These are phyloP conservation scores for Penaeus monodon DNA, from an alignment of 2,888 invertebrate genomes.

Conservation along the genomic window DNA sequence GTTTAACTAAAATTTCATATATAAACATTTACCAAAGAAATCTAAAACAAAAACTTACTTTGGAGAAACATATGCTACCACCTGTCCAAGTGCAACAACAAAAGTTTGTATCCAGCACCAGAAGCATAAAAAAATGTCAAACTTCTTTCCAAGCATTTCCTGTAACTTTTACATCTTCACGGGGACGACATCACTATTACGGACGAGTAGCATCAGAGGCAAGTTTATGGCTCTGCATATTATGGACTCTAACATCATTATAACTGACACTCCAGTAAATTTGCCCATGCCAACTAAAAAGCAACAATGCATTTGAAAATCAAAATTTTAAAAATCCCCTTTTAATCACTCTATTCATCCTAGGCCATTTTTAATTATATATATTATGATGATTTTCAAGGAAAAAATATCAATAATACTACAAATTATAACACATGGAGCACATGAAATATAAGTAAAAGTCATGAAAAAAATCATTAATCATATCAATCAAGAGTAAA, in stretches of 20 bases:
- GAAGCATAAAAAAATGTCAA: slow-evolving; percentile 76
- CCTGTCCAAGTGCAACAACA: slow-evolving; percentile 80
- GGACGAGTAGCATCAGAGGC: neutral
- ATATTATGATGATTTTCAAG: neutral
- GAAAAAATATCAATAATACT: neutral
- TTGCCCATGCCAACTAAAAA: slow-evolving; percentile 44
- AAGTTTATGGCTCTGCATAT: neutral
- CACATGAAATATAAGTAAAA: too few relatives aligned
- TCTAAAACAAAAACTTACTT: slow-evolving; percentile 38
- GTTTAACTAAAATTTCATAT: neutral
- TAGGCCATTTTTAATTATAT: neutral
- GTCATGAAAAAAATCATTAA: neutral
- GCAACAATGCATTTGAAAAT: neutral
- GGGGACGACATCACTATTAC: slow-evolving; percentile 49
- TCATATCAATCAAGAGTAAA: too few relatives aligned
- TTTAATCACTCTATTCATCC: neutral
- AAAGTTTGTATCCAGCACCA: slow-evolving; percentile 93
- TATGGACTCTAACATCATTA: slow-evolving; percentile 32
- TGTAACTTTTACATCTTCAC: slow-evolving; percentile 58
- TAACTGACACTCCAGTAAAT: slow-evolving; percentile 50
- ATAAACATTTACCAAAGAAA: neutral
- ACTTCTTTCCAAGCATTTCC: slow-evolving; percentile 71
- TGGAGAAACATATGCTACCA: slow-evolving; percentile 79
- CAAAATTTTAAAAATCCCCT: too few relatives aligned
- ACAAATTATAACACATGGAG: too few relatives aligned